Base-by-base conservation (phyloP, 2,888 invertebrate species). In the Mythimna impura region DNA sequence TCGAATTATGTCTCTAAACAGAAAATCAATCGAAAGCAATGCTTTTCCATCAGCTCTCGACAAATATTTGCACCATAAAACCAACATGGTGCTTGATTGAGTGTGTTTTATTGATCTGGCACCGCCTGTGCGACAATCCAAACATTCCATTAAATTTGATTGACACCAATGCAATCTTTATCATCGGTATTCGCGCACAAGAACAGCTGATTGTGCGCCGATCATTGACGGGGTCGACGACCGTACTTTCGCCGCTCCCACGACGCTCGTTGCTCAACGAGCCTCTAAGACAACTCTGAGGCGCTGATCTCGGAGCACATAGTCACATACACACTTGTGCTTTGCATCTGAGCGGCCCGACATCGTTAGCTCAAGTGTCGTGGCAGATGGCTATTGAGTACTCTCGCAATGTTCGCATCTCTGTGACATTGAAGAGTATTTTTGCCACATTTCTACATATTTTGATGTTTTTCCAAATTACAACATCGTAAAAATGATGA, bases 221-320 rank as follows among this genome's bases (percentile, higher is more conserved):
- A 92, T 91, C 91, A 91, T 81, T 85, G 91, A 84, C 92, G 92
- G 90, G 95, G 93, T 95, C 94, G 90, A 90, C 91, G 95, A 93
- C 95, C 96, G 92, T 86, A 95, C 95, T 96, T 96, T 96, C 95
- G 95, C 95, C 94, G 92, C 93, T 95, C 94, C 94, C 95, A 94
- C 95, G 93, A 87, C 91, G 92, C 75, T 84, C 75, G 79, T 94
- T 93, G 94, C 94, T 93, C 93, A 93, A 94, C 90, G 82, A 82
- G 78, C 84, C 89, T 89, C 89, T 91, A 89, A 92, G 90, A 92
- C 87, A 88, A 85, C 88, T 92, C 91, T 89, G 66, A 79, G 80
- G 30, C 50, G 71, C 75, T 66, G 66, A 83, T 79, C 69, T 76
- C 47, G 70, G 80, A 80, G 57, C 66, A 47, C 43, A 72, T 76